A percentile compares a stretch with the other conserved stretches of the same genome.
phyloP scores from a whole-genome alignment of 92 coral and sea anemone genomes.

The Porites lobata region DNA sequence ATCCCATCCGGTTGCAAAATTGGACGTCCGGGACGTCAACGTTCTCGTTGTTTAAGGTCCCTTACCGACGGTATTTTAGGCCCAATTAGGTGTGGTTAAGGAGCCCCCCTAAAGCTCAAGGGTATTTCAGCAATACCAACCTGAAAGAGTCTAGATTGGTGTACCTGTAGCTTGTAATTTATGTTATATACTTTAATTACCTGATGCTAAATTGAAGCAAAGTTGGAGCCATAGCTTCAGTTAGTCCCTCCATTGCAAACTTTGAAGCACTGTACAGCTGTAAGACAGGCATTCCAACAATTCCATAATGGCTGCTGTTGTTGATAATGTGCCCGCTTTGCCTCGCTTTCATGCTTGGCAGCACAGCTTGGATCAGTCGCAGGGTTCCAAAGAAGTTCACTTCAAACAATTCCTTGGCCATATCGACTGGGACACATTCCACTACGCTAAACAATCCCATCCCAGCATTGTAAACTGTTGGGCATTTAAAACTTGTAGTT shows the following conservation, averaged over 20 bases:
- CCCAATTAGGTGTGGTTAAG: too few species aligned
- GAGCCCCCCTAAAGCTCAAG: too few species aligned
- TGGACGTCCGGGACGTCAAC: too few species aligned
- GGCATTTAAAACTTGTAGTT: too few species aligned
- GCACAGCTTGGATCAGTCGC: constrained; percentile 74
- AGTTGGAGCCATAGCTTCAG: constrained; percentile 79
- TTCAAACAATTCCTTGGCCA: constrained; percentile 58
- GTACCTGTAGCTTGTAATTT: too few species aligned
- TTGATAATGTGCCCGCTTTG: constrained; percentile 77
- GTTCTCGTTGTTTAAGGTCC: too few species aligned
- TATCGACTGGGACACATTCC: constrained; percentile 64
- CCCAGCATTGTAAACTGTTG: constrained; percentile 87
- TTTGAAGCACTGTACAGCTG: constrained; percentile 82
- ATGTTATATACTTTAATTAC: constrained; percentile 14
- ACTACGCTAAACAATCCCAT: constrained; percentile 60
- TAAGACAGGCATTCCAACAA: constrained; percentile 67
- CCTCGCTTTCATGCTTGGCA: constrained; percentile 82
- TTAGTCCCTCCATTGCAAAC: constrained; percentile 86
- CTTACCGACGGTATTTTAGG: too few species aligned
- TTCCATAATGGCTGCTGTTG: constrained; percentile 71
- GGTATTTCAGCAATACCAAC: too few species aligned
- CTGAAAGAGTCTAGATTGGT: too few species aligned
- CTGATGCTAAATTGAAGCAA: constrained; percentile 71
- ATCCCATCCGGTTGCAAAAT: too few species aligned
- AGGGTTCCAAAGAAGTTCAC: constrained; percentile 81